Evolutionary conservation across 2,113 vertebrate genomes (phyloP), one percentile per base, ranked within the genome.

Genomic region (Oncorhynchus tshawytscha): DNA sequence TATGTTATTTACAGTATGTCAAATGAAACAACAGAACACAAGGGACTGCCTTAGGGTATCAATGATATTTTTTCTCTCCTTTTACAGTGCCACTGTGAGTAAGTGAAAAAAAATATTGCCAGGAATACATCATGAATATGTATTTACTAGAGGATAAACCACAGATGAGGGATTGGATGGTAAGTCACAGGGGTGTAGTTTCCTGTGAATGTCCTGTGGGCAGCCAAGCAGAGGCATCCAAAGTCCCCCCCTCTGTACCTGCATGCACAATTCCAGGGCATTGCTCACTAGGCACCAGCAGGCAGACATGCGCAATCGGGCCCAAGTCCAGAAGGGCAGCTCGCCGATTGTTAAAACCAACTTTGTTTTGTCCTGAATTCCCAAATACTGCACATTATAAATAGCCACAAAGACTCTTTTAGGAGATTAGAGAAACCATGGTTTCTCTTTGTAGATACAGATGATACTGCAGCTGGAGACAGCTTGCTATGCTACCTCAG

Each of bases 101-200:
- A 12, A 45, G 9, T 45, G 9, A 45, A 45, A 45, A 2, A 2
- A 74, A 69, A 57, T 7, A 4, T 54, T 18, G 4, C 15, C 16
- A 54, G 51, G 51, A 54, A 18, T 18, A 54, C 16, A 18, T 66
- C 76, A 81, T 85, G 9, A 75, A 81, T 79, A 84, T 86, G 78
- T 75, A 81, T 20, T 75, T 75, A 73, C 72, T 74, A 71, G 82
- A 48, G 71, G 71, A 79, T 87, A 54, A 78, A 84, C 87, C 81
- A 82, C 82, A 2, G 60, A 70, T 65, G 75, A 82, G 76, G 62
- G 79, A 73, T 48, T 27, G 74, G 54, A 76, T 77, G 71, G 80
- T 49, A 77, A 78, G 87, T 79, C 76, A 79, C 84, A 85, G 82
- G 84, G 80, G 86, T 88, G 84, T 71, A 84, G 70, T 86, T 88